Evolutionary conservation across 2,113 vertebrate genomes (phyloP), one percentile per base, ranked within the genome.

Genomic region (Chaenocephalus aceratus): DNA sequence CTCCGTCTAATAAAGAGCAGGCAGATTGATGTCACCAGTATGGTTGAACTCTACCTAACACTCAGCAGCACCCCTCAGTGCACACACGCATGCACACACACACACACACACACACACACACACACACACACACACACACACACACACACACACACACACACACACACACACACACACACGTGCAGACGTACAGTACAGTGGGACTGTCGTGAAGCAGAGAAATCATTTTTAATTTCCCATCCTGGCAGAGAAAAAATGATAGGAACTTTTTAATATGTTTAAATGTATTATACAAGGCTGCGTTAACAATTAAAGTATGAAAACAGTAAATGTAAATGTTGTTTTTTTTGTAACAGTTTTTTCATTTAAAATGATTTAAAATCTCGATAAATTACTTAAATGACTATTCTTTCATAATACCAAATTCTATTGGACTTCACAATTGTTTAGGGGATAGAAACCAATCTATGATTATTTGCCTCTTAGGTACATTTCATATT

Each of bases 1-100:
- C 94, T 84, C 91, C 82, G 84, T 91, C 94, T 96, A 95, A 96
- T 96, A 96, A 95, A 95, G 92, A 92, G 91, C 91, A 93, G 90
- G 91, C 91, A 95, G 94, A 95, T 95, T 95, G 93, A 96, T 95
- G 95, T 95, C 94, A 94, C 90, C 86, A 83, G 91, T 89, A 86
- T 68, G 92, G 86, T 89, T 93, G 92, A 93, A 93, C 92, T 93
- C 93, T 92, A 86, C 88, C 92, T 94, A 94, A 93, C 91, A 93
- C 92, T 92, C 82, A 78, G 83, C 87, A 72, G 82, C 80, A 85
- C 48, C 64, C 9, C 62, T 76, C 74, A 49, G 36, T 45, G 9
- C 13, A 30, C 72, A 60, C 75, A 73, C 60, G 60, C 61, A 59
- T 68, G 63, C 0, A 11, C 46, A 5, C n/a, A 41, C 6, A 48